Base-by-base conservation (phyloP, 30 jellyfish, hydroid and myxozoan species). In the Cassiopea xamachana region DNA sequence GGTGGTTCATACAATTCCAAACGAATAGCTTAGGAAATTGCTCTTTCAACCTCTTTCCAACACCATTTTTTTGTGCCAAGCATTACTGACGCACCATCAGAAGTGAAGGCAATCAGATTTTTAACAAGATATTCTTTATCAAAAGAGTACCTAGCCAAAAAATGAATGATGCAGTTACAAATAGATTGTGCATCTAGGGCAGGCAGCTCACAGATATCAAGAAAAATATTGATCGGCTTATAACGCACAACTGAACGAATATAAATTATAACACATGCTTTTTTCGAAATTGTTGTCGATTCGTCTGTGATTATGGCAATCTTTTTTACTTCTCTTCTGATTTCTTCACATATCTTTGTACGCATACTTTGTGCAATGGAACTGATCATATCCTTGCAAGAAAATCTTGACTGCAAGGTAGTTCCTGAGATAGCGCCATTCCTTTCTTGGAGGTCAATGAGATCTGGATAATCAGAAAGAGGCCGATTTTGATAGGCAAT, bases 1-100 rank as follows among this genome's bases (percentile, higher is more conserved):
- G 78, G 59, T 90, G 94, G 76, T 90, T 72, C 85, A 82, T 47
- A 75, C 96, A 82, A 78, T 84, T 86, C 97, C 97, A 90, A 17
- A 69, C 68, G n/a, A 90, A 2, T 77, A 85, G 58, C 47, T 85
- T 1, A 51, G 91, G 91, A 76, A 59, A 83, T 43, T 67, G 87
- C 73, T 83, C 91, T 69, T 69, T 83, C 27, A 83, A 12, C 71
- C 69, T 43, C 89, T 60, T 83, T 73, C 44, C 72, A 59, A 83
- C 91, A 39, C 91, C 90, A 60, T 91, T 83, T 60, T 60, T 59
- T 83, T 7, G 17, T 19, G 9, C 91, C 91, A 59, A 59, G 71
- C 89, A 85, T 85, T 18, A 85, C 93, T 9, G 93, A 85, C 12
- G 91, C 93, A 77, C 93, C 93, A 60, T 85, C 93, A 77, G 86